These are phyloP conservation scores for Eciton burchellii DNA, from an alignment of 1,140 invertebrate species.

Conservation along the genomic window DNA sequence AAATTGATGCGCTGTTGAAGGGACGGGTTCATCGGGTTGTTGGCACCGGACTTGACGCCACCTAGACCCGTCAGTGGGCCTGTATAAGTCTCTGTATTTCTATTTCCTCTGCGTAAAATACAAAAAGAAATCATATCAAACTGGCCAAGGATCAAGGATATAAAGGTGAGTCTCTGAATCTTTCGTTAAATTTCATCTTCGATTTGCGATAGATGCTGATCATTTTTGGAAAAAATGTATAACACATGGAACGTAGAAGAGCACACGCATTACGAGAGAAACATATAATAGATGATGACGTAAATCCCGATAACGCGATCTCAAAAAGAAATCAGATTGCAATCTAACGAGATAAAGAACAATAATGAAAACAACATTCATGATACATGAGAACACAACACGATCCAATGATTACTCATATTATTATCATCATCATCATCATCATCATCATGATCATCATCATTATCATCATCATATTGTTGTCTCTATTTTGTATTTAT, in stretches of 20 bases:
- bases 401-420: too few species aligned
- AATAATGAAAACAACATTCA: not conserved
- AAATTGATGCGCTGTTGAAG: constrained; percentile 95
- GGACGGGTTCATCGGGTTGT: constrained; percentile 88
- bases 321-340: not conserved
- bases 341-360: not conserved
- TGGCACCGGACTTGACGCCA: constrained; percentile 83
- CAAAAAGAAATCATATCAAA: constrained; percentile 24
- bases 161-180: constrained; percentile 52
- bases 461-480: not conserved
- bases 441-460: too few species aligned
- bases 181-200: constrained; percentile 59
- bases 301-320: too few species aligned
- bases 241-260: constrained; percentile 5
- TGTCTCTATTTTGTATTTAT: not conserved
- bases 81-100: constrained; percentile 82
- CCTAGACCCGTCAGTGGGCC: constrained; percentile 79
- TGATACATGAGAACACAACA: not conserved
- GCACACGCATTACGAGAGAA: not conserved
- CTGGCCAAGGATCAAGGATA: not conserved
- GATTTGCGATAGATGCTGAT: constrained; percentile 46
- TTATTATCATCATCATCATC: too few species aligned
- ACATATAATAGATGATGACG: not conserved
- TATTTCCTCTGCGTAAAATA: constrained; percentile 81
- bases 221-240: not conserved